phyloP scores from a whole-genome alignment of 1,140 invertebrate genomes.

The Nautilus pompilius region DNA sequence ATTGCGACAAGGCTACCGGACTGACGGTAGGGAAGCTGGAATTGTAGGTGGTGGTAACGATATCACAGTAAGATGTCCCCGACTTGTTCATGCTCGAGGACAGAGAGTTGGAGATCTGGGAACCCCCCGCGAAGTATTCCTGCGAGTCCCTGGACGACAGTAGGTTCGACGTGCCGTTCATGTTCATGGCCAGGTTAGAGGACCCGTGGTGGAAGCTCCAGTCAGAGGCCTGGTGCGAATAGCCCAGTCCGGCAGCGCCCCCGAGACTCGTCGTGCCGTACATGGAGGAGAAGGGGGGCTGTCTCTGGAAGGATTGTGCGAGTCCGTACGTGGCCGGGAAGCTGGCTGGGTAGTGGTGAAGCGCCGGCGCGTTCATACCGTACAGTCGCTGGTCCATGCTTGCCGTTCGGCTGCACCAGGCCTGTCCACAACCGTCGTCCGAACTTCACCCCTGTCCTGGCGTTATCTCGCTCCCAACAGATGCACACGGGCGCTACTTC shows the following conservation, averaged over 20 bases:
- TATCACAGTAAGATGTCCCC: background rate
- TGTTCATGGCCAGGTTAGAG: constrained; percentile 9
- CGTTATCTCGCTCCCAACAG: too few relatives aligned
- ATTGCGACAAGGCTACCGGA: background rate
- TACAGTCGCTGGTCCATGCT: constrained; percentile 24
- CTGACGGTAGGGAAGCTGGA: background rate
- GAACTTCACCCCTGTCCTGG: too few relatives aligned
- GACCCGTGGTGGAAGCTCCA: constrained; percentile 9
- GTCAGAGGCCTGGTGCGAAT: constrained; percentile 15
- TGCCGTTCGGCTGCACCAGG: too few relatives aligned
- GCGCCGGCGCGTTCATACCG: constrained; percentile 19
- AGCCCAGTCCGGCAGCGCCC: constrained; percentile 9
- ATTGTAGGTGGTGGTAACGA: background rate
- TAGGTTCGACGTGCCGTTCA: constrained; percentile 10
- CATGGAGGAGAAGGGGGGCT: constrained; percentile 20
- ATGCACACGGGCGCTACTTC: too few relatives aligned
- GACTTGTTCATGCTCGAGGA: background rate
- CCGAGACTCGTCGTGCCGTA: constrained; percentile 11
- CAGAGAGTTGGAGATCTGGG: background rate
- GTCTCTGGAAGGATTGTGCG: constrained; percentile 15
- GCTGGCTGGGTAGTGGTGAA: constrained; percentile 20
- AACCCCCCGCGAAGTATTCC: constrained; percentile 12
- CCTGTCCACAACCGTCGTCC: too few relatives aligned
- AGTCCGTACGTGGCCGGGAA: constrained; percentile 14
- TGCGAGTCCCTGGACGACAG: constrained; percentile 6